Percentiles rank a stretch among this genome's conserved stretches.
Conservation (phyloP, 2,113 vertebrate species). For the Ovis aries region ARS-UI_Ramb_v3.0 NC_056061.1:88640001-88640500, state of each 20-base stretch:
- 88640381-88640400: neutral
- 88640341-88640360: neutral
- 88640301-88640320: neutral
- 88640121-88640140: neutral
- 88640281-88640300: neutral
- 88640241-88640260: neutral
- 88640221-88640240: neutral
- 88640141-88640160: neutral
- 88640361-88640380: too few species aligned
- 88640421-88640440: rapidly evolving
- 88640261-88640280: neutral
- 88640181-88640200: neutral
- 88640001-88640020: neutral
- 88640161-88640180: neutral
- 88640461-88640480: neutral
- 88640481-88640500: too few species aligned
- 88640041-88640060: neutral
- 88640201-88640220: neutral
- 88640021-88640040: neutral
- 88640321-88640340: neutral
- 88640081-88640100: neutral
- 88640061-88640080: neutral
- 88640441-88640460: neutral
- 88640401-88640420: neutral
- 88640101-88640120: neutral